Base-by-base conservation (phyloP, 2,888 invertebrate genomes). In the Eueremaeus valkanovi region DNA sequence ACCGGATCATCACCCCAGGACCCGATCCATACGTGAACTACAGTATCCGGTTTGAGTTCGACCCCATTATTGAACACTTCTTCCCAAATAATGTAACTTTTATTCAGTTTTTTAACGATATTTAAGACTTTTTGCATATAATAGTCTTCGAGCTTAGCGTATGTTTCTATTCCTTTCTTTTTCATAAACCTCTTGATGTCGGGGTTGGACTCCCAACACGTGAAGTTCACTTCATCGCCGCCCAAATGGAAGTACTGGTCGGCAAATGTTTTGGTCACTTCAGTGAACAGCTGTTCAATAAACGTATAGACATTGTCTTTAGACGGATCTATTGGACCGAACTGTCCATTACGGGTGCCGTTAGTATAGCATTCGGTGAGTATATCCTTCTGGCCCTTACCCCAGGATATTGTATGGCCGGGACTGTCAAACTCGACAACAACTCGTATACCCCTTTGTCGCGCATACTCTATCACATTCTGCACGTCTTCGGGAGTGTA, bases 351-450 rank as follows among this genome's bases (percentile, higher is more conserved):
- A 0, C 87, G 84, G 1, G 84, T 81, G 0, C 84, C 82, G 74
- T 83, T 80, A 16, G 63, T 33, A 80, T 88, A 90, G 82, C 95
- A 95, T 42, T 87, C 81, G 0, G 93, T 91, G 77, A 95, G 85
- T 1, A 95, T 83, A 16, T n/a, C 61, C 75, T 89, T 87, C 81
- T 88, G 88, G 0, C 90, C 90, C 70, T 85, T 85, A 16, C 93
- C 93, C 95, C 94, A 95, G 0, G 93, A 92, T 74, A 88, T 86
- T 0, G 93, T 92, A 82, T 95, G 95, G 90, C 92, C 93, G 78
- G 95, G 95, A 1, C 92, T 90, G 83, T 96, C 95, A 81, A 95
- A 93, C 85, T 97, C 96, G 0, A 92, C 89, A 74, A 96, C 84
- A 0, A 96, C 92, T 58, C 96, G 86, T 77, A 97, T 92, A 9